phyloP scores from a whole-genome alignment of 2,888 invertebrate species.

The Junonia oenone region DNA sequence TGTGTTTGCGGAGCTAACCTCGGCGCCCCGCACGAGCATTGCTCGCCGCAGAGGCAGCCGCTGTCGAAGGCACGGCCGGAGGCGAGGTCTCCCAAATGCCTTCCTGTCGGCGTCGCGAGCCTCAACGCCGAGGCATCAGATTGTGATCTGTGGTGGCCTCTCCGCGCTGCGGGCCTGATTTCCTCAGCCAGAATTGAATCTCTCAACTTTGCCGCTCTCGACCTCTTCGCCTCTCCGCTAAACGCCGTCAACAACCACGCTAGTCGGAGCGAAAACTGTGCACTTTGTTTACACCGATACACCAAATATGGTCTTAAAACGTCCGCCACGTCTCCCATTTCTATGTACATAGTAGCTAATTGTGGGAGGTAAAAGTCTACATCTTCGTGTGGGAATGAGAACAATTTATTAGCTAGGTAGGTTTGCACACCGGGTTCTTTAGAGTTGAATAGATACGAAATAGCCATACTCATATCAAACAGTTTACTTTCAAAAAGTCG shows the following conservation, averaged over 20 bases:
- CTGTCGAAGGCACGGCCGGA: conserved; percentile 98
- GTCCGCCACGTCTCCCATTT: conserved; percentile 98
- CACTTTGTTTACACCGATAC: conserved; percentile 90
- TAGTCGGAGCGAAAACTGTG: conserved; percentile 96
- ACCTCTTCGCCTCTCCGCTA: conserved; percentile 81
- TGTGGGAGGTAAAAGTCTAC: conserved; percentile 99
- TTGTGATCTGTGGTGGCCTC: conserved; percentile 84
- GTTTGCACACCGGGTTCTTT: conserved; percentile 98
- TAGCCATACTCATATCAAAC: conserved; percentile 98
- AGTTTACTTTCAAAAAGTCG: conserved; percentile 97
- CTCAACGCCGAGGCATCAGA: conserved; percentile 88
- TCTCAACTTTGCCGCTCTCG: conserved; percentile 62
- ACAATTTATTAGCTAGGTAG: conserved; percentile 98
- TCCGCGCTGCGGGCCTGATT: conserved; percentile 67
- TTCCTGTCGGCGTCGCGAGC: conserved; percentile 75
- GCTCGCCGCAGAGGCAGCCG: conserved; percentile 93
- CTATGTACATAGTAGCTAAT: conserved; percentile 98
- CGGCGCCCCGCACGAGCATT: conserved; percentile 82
- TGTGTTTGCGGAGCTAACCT: conserved; percentile 70
- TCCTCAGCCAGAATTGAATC: conserved; percentile 69
- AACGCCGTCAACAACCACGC: conserved; percentile 98
- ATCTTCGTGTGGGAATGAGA: conserved; percentile 93
- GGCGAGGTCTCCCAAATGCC: conserved; percentile 92
- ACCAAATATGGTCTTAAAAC: conserved; percentile 72
- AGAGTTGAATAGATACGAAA: conserved; percentile 98